Conservation (phyloP, 2,797 vertebrate species). For the Galago senegalensis region DNA sequence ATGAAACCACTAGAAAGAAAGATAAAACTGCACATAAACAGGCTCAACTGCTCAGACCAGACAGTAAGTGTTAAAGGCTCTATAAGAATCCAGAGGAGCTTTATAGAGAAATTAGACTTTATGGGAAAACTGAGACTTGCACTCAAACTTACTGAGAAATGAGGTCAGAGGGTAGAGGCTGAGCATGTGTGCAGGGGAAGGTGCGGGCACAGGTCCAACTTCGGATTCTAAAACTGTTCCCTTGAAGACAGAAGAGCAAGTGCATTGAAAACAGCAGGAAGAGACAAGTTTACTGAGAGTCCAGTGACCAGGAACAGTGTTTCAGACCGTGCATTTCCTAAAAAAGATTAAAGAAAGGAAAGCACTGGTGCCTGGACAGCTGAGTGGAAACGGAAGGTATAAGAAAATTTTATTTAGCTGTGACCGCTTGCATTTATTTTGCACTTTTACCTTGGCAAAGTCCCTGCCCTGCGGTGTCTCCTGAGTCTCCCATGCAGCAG, state of each 20-base stretch:
- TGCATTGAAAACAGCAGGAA: not conserved
- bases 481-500: not conserved
- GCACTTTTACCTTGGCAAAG: not conserved
- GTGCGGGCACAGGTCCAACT: not conserved
- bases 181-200: not conserved
- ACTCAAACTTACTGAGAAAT: not conserved
- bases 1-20: conserved; percentile 37
- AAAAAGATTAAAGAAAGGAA: conserved; percentile 45
- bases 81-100: not conserved
- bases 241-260: not conserved
- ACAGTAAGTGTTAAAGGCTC: not conserved
- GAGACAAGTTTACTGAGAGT: not conserved
- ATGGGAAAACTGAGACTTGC: conserved; percentile 15
- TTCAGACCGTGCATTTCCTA: conserved; percentile 33
- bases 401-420: conserved; percentile 19
- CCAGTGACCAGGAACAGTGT: not conserved
- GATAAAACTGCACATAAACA: not conserved
- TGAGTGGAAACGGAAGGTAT: not conserved
- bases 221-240: conserved; percentile 30
- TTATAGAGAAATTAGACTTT: not conserved
- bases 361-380: not conserved
- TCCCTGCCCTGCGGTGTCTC: not conserved
- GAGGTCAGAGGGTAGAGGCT: not conserved
- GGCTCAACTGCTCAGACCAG: not conserved
- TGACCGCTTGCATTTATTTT: conserved; percentile 24